These are phyloP conservation scores for Drosophila neotestacea DNA, from an alignment of 2,888 invertebrate species.

Conservation along the genomic window DNA sequence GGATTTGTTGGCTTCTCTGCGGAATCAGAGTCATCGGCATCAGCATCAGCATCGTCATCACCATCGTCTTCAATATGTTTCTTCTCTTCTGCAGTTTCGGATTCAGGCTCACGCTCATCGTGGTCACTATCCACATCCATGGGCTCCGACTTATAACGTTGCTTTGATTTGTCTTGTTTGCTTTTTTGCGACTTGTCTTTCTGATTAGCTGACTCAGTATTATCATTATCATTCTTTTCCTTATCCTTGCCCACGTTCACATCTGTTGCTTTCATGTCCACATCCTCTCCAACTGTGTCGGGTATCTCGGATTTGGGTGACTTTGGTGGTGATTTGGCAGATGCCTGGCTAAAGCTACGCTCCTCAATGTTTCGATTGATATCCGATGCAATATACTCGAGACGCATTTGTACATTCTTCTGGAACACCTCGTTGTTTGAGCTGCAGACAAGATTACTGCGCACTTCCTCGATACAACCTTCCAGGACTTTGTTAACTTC, in stretches of 20 bases:
- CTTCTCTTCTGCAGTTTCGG: neutral
- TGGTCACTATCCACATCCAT: slow-evolving; percentile 51
- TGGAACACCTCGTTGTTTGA: slow-evolving; percentile 92
- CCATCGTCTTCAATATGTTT: slow-evolving; percentile 18
- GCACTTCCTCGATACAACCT: slow-evolving; percentile 96
- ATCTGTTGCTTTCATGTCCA: slow-evolving; percentile 1
- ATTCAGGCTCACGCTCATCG: slow-evolving; percentile 10
- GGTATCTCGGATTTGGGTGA: slow-evolving; percentile 44
- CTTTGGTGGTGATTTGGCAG: slow-evolving; percentile 23
- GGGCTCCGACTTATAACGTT: slow-evolving; percentile 28
- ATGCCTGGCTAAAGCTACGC: slow-evolving; percentile 45
- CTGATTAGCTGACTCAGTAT: neutral
- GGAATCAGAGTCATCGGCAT: slow-evolving; percentile 31
- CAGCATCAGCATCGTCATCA: slow-evolving; percentile 15
- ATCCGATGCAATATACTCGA: slow-evolving; percentile 86
- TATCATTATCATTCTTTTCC: neutral
- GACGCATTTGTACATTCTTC: slow-evolving; percentile 95
- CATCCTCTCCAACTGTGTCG: neutral
- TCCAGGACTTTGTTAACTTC: slow-evolving; percentile 96
- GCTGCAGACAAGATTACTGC: slow-evolving; percentile 88
- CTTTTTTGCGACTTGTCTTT: neutral
- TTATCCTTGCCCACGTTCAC: neutral
- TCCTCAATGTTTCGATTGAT: slow-evolving; percentile 75
- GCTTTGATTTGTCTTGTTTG: slow-evolving; percentile 7
- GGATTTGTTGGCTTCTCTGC: slow-evolving; percentile 10